These are phyloP conservation scores for Leptopilina syphax DNA, from an alignment of 2,888 invertebrate species.

Conservation along the genomic window DNA sequence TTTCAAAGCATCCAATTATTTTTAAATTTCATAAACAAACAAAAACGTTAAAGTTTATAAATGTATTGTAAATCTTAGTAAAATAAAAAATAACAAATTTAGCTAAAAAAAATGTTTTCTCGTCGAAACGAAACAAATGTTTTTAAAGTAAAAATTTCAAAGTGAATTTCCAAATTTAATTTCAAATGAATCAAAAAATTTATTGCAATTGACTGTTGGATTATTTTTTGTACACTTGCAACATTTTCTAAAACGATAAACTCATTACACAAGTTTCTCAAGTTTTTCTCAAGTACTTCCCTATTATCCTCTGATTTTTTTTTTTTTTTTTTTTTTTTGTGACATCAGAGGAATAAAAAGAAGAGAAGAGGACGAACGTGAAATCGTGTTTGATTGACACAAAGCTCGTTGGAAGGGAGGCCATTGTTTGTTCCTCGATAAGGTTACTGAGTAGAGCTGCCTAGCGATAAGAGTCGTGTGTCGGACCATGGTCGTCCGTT, in stretches of 20 bases:
- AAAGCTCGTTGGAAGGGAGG: slow-evolving; percentile 52
- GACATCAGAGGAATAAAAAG: background rate
- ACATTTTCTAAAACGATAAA: slow-evolving; percentile 7
- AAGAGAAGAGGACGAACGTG: slow-evolving; percentile 20
- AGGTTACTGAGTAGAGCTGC: slow-evolving; percentile 60
- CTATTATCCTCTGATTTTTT: background rate
- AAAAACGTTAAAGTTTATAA: too few species aligned
- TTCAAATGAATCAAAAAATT: too few species aligned
- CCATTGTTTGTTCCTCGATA: slow-evolving; percentile 71
- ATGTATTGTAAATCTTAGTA: too few species aligned
- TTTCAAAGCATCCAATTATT: too few species aligned
- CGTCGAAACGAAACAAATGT: too few species aligned
- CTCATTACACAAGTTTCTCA: background rate
- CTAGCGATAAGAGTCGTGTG: slow-evolving; percentile 53
- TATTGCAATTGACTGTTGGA: too few species aligned
- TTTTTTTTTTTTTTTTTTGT: background rate
- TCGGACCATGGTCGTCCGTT: slow-evolving; percentile 24
- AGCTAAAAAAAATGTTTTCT: too few species aligned
- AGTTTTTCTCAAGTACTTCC: slow-evolving; percentile 19
- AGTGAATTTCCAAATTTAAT: too few species aligned
- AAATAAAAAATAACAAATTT: too few species aligned
- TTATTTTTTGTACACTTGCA: background rate
- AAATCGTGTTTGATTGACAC: slow-evolving; percentile 56
- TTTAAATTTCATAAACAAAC: too few species aligned
- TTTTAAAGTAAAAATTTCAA: too few species aligned